phyloP scores from a whole-genome alignment of 2,113 vertebrate species.

The Datnioides undecimradiatus region DNA sequence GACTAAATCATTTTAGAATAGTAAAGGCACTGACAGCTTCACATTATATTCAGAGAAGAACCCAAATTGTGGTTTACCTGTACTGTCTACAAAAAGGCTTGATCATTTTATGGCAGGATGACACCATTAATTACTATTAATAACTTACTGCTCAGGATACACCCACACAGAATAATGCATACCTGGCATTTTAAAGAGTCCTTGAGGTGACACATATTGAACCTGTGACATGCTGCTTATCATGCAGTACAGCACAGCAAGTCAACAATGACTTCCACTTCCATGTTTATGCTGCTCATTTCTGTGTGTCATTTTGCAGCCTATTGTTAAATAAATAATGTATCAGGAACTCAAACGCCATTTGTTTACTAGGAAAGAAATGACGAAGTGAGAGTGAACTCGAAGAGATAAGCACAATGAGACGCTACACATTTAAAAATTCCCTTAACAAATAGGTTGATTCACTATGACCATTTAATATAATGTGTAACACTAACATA shows the following conservation, averaged over 20 bases:
- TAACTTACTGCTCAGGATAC: conserved; percentile 22
- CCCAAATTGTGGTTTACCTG: not conserved
- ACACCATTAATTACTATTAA: conserved; percentile 28
- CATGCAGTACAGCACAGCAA: no score
- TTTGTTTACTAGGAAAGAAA: not conserved
- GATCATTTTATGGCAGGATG: conserved; percentile 16
- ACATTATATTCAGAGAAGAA: conserved; percentile 12
- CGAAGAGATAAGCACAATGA: not conserved
- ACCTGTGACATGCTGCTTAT: not conserved
- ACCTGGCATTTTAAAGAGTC: conserved; percentile 28
- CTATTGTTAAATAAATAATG: conserved; percentile 10
- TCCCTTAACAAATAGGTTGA: not conserved
- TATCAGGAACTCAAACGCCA: not conserved
- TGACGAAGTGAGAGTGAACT: not conserved
- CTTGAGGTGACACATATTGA: conserved; percentile 17
- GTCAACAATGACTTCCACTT: not conserved
- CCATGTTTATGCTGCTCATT: not conserved
- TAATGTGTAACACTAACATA: not conserved
- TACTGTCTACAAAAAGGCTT: conserved; percentile 19
- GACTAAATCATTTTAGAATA: conserved; percentile 17
- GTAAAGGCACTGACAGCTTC: conserved; percentile 2
- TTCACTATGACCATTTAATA: conserved; percentile 19
- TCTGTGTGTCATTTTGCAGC: not conserved
- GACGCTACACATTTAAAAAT: not conserved
- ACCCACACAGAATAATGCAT: conserved; percentile 34